These are phyloP conservation scores for Lagocephalus sceleratus DNA, from an alignment of 2,797 vertebrate species.

Conservation along the genomic window DNA sequence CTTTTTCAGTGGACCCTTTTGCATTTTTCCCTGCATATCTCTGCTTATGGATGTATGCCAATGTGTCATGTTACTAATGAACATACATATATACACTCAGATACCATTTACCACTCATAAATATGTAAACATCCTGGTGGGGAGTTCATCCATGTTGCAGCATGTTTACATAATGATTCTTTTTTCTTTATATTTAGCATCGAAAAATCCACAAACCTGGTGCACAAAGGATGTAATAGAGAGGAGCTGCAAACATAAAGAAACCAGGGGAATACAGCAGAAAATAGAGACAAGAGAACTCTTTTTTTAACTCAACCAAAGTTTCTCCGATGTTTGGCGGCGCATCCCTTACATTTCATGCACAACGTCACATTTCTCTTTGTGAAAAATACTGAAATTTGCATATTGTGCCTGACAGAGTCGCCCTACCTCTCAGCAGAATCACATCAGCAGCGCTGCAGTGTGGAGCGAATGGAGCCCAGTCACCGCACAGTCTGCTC, in stretches of 20 bases:
- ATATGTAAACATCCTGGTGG: constrained; percentile 48
- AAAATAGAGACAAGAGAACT: constrained; percentile 4
- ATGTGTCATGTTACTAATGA: constrained; percentile 49
- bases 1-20: constrained; percentile 26
- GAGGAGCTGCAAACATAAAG: constrained; percentile 3
- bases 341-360: constrained; percentile 30
- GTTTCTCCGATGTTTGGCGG: constrained; percentile 21
- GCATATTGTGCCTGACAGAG: constrained; percentile 55
- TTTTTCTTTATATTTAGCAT: constrained; percentile 7
- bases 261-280: constrained; percentile 16
- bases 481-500: constrained; percentile 52
- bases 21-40: constrained; percentile 13
- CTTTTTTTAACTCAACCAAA: constrained; percentile 9
- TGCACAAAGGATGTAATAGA: not conserved
- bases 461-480: constrained; percentile 47
- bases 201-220: not conserved
- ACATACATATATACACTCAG: constrained; percentile 35
- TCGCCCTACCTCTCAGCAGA: constrained; percentile 36
- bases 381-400: constrained; percentile 46
- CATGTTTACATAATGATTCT: constrained; percentile 23
- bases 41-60: constrained; percentile 14
- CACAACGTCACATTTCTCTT: constrained; percentile 37
- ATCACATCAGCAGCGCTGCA: constrained; percentile 42
- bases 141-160: constrained; percentile 41
- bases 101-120: constrained; percentile 51